Percentiles rank a stretch among this genome's conserved stretches.
Conservation (phyloP, 2,113 vertebrate species). For the Sarotherodon lohbergeri region DNA sequence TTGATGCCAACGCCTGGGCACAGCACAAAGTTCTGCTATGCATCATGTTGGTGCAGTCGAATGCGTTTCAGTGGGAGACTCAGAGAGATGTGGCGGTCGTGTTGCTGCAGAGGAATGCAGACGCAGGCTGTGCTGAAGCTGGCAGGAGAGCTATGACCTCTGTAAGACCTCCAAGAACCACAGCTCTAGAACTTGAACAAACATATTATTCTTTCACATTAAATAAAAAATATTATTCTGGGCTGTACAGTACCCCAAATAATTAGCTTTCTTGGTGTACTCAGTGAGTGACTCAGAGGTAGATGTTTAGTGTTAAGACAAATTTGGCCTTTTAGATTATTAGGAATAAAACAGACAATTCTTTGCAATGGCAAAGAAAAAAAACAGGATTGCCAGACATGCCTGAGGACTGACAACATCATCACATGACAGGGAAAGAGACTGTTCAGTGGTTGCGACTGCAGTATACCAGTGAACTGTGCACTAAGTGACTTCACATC, state of each 20-base stretch:
- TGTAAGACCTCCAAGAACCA: constrained; percentile 5
- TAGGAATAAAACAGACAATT: not conserved
- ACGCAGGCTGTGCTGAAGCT: not conserved
- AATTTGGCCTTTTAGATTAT: not conserved
- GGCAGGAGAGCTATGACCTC: not conserved
- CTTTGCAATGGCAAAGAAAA: not conserved
- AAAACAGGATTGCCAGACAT: not conserved
- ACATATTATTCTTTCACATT: not conserved
- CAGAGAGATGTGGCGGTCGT: not conserved
- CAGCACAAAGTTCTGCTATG: not conserved
- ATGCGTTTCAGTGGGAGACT: not conserved
- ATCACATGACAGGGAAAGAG: not conserved
- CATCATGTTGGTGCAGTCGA: not conserved
- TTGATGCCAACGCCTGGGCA: not conserved
- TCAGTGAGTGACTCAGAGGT: not conserved
- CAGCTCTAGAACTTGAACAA: constrained; percentile 1
- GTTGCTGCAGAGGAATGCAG: constrained; percentile 5
- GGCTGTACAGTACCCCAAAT: not conserved
- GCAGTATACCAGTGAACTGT: not conserved
- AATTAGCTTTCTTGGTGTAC: not conserved
- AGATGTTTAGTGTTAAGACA: not conserved
- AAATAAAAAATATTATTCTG: constrained; percentile 18
- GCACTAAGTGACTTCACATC: not conserved
- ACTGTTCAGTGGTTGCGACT: fast-evolving
- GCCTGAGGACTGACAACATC: not conserved